Percentiles rank a stretch among this genome's conserved stretches.
Evolutionary conservation across 1,140 invertebrate genomes (phyloP).

Genomic region (Oscheius sp.): DNA sequence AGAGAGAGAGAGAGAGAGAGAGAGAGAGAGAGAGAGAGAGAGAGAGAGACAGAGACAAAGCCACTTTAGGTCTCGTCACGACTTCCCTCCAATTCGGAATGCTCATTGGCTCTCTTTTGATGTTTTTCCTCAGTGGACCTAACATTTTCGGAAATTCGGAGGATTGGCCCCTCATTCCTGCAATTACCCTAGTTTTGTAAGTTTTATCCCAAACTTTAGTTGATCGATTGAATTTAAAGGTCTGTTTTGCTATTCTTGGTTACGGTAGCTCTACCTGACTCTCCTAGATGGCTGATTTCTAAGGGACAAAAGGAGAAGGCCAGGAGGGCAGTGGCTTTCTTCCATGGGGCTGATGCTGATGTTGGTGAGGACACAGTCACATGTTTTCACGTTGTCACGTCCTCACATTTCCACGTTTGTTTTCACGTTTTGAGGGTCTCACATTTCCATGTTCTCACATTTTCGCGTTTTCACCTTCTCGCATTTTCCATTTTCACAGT

Average conservation of each 20-base stretch:
- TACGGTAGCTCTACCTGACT: neutral
- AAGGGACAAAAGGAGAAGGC: neutral
- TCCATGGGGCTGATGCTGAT: neutral
- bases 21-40: neutral
- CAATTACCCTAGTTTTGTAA: neutral
- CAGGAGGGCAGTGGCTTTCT: neutral
- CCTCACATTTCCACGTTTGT: too few relatives aligned
- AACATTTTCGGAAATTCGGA: neutral
- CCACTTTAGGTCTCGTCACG: neutral
- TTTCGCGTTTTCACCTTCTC: too few relatives aligned
- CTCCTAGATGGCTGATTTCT: neutral
- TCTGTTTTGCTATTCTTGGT: neutral
- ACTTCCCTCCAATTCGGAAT: neutral
- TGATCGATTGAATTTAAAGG: neutral
- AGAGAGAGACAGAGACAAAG: neutral
- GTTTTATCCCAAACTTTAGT: neutral
- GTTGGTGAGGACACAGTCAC: too few relatives aligned
- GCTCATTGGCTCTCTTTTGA: neutral
- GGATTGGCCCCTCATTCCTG: neutral
- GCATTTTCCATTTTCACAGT: too few relatives aligned
- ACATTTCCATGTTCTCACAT: too few relatives aligned
- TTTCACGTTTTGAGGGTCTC: too few relatives aligned
- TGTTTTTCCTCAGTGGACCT: neutral
- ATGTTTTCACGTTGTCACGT: too few relatives aligned
- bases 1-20: neutral